Base-by-base conservation (phyloP, 2,797 vertebrate species). In the Danio tinwini region DNA sequence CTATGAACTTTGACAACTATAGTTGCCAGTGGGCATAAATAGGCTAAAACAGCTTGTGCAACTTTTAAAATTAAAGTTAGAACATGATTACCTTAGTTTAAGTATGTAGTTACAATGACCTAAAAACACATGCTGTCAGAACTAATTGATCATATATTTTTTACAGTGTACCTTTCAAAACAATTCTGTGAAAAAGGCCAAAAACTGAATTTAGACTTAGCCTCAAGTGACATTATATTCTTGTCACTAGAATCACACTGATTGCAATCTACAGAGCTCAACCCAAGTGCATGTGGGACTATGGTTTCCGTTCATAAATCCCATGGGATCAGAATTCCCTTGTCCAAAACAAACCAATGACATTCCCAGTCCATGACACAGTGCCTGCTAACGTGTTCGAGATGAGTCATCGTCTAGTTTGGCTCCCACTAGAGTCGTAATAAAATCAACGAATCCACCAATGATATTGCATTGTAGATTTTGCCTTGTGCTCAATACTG, bases 311-410 rank as follows among this genome's bases (percentile, higher is more conserved):
- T 82, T 50, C 61, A 63, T 78, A 85, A 78, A 86, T 85, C 83
- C 83, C 74, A 17, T 19, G 4, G 74, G 83, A 85, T 85, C 62
- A 76, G 81, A 85, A 84, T 76, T 76, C 80, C 68, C 75, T 77
- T 55, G 49, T 80, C 78, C 80, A 81, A 87, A 82, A 81, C 85
- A 81, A 85, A 84, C 77, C 70, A 50, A 82, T 84, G 74, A 71
- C 82, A 68, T 85, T 86, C 80, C 70, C 77, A 56, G 42, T 63
- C 74, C 59, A 59, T 69, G 19, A 74, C 73, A 80, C n/a, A 74
- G 44, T 74, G 81, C 65, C 69, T 80, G 56, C 42, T 83, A 83
- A 86, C 77, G 78, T 59, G 53, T 64, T 81, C 52, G 56, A 82
- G 78, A 82, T 85, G 76, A 86, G 56, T 85, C 82, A 80, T 74